Evolutionary conservation across 2,888 invertebrate genomes (phyloP), one percentile per base, ranked within the genome.

Genomic region (Ferrisia virgata): DNA sequence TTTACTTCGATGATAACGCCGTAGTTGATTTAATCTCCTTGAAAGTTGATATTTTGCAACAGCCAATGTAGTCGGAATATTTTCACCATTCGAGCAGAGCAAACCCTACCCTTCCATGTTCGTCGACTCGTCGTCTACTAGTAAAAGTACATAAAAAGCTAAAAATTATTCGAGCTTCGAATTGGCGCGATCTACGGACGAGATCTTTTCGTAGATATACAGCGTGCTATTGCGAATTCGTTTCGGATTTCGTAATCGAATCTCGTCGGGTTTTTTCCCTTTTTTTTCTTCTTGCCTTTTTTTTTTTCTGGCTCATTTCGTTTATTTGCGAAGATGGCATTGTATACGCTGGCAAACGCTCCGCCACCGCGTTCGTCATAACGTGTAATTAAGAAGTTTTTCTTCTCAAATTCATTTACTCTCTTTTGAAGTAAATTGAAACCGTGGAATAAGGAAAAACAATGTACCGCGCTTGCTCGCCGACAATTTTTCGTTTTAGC

Each of bases 341-440:
- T 31, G 31, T 69, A 69, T 69, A 69, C 15, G 69, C 69, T n/a
- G n/a, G n/a, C n/a, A n/a, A 31, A 9, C 69, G 13, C 31, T 15
- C 43, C 5, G 5, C 5, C 36, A 6, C 36, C 5, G 8, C 43
- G 43, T 15, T 43, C 43, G 43, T 43, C 31, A 69, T 69, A 69
- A 69, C 31, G 31, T 31, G 69, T 31, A 69, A 69, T 69, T 69
- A 69, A 31, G 31, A 69, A 69, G 69, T 69, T 69, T 69, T 69
- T 69, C 69, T 69, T 69, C 28, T 31, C n/a, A 69, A 69, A 69
- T 69, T 69, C 69, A 69, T 69, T 69, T 31, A 31, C 28, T 31
- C 31, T 69, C 22, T 69, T 31, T 28, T 31, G 15, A 31, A 31
- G 31, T 31, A 31, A 69, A 31, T 31, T 28, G 31, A 69, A 69